Conservation (phyloP, 2,888 invertebrate genomes). For the Zootermopsis nevadensis region DNA sequence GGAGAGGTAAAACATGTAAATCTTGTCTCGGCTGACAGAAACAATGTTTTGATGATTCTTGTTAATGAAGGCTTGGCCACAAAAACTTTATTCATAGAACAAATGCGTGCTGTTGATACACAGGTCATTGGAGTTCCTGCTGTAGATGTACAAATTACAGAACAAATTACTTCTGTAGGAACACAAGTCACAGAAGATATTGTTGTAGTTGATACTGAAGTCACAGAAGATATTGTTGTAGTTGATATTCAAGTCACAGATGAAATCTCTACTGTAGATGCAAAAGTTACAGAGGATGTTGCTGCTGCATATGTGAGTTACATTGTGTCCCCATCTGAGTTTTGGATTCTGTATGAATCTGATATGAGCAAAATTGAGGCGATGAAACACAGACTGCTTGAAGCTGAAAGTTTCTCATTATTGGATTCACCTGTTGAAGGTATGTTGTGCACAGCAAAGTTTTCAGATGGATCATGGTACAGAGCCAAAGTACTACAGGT, state of each 20-base stretch:
- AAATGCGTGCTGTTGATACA: neutral
- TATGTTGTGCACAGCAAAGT: slow-evolving; percentile 73
- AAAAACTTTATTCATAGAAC: neutral
- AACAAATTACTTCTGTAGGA: neutral
- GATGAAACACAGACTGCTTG: slow-evolving; percentile 69
- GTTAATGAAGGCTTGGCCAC: neutral
- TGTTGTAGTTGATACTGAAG: neutral
- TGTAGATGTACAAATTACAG: neutral
- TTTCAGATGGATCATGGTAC: slow-evolving; percentile 75
- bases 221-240: neutral
- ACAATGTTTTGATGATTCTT: neutral
- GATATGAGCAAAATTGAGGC: slow-evolving; percentile 58
- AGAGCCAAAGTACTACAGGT: slow-evolving; percentile 71
- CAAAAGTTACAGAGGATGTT: neutral
- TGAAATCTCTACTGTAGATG: neutral
- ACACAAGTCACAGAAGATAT: neutral
- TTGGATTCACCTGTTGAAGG: slow-evolving; percentile 61
- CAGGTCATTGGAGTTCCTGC: neutral
- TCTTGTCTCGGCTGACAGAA: neutral
- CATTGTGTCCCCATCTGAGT: slow-evolving; percentile 75
- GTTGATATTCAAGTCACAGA: neutral
- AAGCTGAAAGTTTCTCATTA: slow-evolving; percentile 65
- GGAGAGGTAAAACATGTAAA: neutral
- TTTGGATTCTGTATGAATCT: slow-evolving; percentile 80
- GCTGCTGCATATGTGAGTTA: slow-evolving; percentile 73